phyloP scores from a whole-genome alignment of 2,888 invertebrate species.

The Ormyrus thymus region DNA sequence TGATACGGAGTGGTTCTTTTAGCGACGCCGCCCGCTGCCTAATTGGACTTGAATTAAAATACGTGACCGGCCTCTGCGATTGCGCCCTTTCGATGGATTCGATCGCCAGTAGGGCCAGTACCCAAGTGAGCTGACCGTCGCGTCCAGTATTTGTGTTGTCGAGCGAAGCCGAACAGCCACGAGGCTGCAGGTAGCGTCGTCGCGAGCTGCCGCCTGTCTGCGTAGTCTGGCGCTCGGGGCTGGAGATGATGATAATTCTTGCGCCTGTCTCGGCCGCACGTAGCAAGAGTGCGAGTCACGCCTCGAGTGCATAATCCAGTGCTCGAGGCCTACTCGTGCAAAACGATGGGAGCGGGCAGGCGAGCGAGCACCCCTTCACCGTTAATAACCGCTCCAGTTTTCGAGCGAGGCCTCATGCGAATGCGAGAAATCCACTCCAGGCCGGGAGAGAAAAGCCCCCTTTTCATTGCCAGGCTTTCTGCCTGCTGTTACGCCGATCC shows the following conservation, averaged over 20 bases:
- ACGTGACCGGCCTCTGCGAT: constrained; percentile 48
- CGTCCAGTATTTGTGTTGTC: too few species aligned
- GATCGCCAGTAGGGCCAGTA: too few species aligned
- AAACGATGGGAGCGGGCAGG: constrained; percentile 26
- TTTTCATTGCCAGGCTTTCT: constrained; percentile 31
- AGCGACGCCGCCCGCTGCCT: constrained; percentile 14
- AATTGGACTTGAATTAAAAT: constrained; percentile 56
- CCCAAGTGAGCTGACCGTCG: too few species aligned
- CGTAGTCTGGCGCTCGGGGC: too few species aligned
- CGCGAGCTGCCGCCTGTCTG: too few species aligned
- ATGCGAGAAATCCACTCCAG: constrained; percentile 5
- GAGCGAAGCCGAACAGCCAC: too few species aligned
- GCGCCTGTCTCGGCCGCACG: neutral
- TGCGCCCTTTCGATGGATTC: too few species aligned
- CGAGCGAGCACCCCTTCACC: constrained; percentile 17
- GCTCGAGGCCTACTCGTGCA: constrained; percentile 41
- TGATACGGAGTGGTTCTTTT: constrained; percentile 27
- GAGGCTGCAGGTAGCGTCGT: too few species aligned
- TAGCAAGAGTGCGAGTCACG: neutral
- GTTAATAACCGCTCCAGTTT: constrained; percentile 49
- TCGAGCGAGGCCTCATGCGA: constrained; percentile 5
- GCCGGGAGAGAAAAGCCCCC: constrained; percentile 36
- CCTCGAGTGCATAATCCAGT: constrained; percentile 48
- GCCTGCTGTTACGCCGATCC: too few species aligned
- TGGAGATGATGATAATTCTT: constrained; percentile 5